phyloP scores from a whole-genome alignment of 2,888 invertebrate genomes.

The Volucella bombylans region DNA sequence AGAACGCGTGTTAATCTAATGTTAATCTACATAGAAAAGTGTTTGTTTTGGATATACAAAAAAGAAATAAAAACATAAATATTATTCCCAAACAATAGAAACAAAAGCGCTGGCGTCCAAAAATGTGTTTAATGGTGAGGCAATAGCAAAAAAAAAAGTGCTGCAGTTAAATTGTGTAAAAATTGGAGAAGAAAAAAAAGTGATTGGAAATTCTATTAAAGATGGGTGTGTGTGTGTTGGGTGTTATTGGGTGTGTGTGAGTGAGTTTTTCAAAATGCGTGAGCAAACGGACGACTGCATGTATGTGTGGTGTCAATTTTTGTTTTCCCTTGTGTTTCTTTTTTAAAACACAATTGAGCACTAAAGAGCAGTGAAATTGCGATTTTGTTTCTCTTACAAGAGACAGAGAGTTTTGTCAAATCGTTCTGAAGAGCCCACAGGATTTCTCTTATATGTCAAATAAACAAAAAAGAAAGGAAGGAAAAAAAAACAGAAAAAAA shows the following conservation, averaged over 20 bases:
- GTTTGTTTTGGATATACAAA: neutral
- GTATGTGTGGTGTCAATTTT: conserved; percentile 57
- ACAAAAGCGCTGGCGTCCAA: conserved; percentile 39
- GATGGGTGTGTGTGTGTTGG: conserved; percentile 4
- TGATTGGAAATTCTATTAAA: conserved; percentile 44
- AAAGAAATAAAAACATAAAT: neutral
- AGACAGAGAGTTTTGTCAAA: neutral
- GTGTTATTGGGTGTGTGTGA: conserved; percentile 1
- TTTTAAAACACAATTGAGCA: conserved; percentile 26
- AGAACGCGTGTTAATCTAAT: conserved; percentile 34
- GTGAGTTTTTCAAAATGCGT: conserved; percentile 42
- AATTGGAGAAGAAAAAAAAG: conserved; percentile 45
- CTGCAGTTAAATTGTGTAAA: conserved; percentile 46
- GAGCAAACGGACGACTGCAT: conserved; percentile 55
- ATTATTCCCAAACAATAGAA: conserved; percentile 44
- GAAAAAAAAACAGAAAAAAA: conserved; percentile 38
- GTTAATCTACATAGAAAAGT: conserved; percentile 20
- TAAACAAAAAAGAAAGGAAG: neutral
- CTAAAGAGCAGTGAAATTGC: conserved; percentile 46
- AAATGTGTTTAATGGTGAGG: conserved; percentile 44
- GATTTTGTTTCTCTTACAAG: too few relatives aligned
- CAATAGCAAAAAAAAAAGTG: conserved; percentile 44
- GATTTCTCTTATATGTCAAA: conserved; percentile 25
- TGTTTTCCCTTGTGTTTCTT: conserved; percentile 65
- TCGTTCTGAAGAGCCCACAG: neutral